A percentile compares a stretch with the other conserved stretches of the same genome.
These are phyloP conservation scores for Neoaliturus tenellus DNA, from an alignment of 2,888 invertebrate species.

Conservation along the genomic window DNA sequence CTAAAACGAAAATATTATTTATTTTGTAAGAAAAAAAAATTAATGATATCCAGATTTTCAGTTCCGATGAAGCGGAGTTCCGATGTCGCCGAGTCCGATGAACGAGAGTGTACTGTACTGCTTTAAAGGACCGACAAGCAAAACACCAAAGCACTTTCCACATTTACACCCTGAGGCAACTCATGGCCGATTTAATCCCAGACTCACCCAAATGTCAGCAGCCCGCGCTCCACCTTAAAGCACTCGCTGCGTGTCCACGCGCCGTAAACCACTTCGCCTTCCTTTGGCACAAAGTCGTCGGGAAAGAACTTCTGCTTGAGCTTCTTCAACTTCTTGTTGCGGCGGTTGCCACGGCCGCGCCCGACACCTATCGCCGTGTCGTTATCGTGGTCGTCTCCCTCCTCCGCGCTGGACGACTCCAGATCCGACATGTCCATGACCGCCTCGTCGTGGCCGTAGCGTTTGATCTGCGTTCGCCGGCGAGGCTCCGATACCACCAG, in stretches of 20 bases:
- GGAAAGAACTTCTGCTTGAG: slow-evolving; percentile 80
- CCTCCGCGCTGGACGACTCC: slow-evolving; percentile 86
- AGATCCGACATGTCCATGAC: slow-evolving; percentile 96
- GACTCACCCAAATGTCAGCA: slow-evolving; percentile 92
- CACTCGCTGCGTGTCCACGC: slow-evolving; percentile 97
- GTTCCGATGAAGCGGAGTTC: too few species aligned
- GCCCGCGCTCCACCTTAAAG: slow-evolving; percentile 97
- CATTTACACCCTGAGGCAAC: too few species aligned
- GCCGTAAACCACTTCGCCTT: slow-evolving; percentile 91
- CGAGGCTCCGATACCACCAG: slow-evolving; percentile 97
- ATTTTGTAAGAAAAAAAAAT: too few species aligned
- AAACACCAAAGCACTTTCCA: too few species aligned
- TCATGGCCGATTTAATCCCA: too few species aligned
- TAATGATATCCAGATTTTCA: too few species aligned
- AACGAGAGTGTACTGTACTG: too few species aligned
- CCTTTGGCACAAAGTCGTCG: slow-evolving; percentile 86
- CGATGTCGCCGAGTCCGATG: too few species aligned
- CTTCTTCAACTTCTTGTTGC: slow-evolving; percentile 71
- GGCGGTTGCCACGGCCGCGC: slow-evolving; percentile 70
- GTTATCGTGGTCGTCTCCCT: slow-evolving; percentile 84
- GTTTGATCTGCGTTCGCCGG: slow-evolving; percentile 95
- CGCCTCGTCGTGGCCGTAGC: slow-evolving; percentile 96
- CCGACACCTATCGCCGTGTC: slow-evolving; percentile 80
- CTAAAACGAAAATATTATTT: too few species aligned
- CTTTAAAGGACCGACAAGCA: too few species aligned